Percentiles rank a stretch among this genome's conserved stretches.
phyloP scores from a whole-genome alignment of 2,888 invertebrate species.

The Pocota personata region DNA sequence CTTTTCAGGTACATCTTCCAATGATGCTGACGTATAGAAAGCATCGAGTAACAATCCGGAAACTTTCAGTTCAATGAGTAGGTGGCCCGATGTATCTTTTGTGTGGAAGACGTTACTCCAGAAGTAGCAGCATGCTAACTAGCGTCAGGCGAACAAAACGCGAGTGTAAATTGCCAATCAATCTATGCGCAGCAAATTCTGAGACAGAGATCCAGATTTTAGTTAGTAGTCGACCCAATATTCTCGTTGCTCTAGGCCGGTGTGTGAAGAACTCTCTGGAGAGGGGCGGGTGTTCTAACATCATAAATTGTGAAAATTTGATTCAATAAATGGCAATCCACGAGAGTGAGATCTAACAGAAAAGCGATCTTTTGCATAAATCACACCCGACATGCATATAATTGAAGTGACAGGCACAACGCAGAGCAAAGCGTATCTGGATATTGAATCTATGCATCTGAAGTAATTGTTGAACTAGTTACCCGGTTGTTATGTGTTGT shows the following conservation, averaged over 20 bases:
- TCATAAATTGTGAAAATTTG: slow-evolving; percentile 66
- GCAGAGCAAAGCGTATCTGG: slow-evolving; percentile 8
- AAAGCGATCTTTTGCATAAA: slow-evolving; percentile 61
- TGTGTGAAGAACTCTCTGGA: too few relatives aligned
- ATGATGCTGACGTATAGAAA: background rate
- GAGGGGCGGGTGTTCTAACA: slow-evolving; percentile 42
- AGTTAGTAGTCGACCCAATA: slow-evolving; percentile 19
- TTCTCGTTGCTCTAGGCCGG: background rate
- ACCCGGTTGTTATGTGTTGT: slow-evolving; percentile 15
- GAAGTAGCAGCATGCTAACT: slow-evolving; percentile 43
- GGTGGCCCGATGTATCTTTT: slow-evolving; percentile 44
- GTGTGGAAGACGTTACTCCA: slow-evolving; percentile 23
- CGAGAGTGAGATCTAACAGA: slow-evolving; percentile 37
- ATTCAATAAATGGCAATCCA: slow-evolving; percentile 50
- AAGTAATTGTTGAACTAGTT: slow-evolving; percentile 66
- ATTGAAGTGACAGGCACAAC: slow-evolving; percentile 65
- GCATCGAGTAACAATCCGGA: slow-evolving; percentile 11
- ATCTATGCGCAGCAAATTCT: slow-evolving; percentile 27
- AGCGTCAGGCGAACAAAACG: slow-evolving; percentile 35
- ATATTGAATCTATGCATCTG: slow-evolving; percentile 41
- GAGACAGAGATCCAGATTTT: slow-evolving; percentile 45
- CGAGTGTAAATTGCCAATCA: slow-evolving; percentile 70
- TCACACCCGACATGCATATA: slow-evolving; percentile 55
- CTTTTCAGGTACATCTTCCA: slow-evolving; percentile 17
- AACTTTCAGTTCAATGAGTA: slow-evolving; percentile 51